Conservation (phyloP, 53 echinoderm and acorn worm genomes). For the Zoroaster sp. region DNA sequence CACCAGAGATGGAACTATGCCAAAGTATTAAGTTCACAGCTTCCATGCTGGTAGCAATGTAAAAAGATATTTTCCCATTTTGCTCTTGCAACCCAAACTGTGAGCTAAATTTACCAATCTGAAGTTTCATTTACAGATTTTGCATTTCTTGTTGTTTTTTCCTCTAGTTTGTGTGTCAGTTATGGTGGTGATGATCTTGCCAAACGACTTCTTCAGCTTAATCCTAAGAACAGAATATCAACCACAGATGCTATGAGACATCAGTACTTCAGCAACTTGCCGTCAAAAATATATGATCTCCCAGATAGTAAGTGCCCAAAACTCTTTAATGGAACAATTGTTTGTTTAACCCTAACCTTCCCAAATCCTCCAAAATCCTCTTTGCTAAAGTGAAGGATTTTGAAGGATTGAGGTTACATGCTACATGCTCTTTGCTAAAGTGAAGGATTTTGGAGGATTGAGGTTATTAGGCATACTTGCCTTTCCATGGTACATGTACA, state of each 20-base stretch:
- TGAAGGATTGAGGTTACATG: too few species aligned
- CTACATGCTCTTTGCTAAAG: too few species aligned
- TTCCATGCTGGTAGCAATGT: neutral
- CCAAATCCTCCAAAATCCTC: too few species aligned
- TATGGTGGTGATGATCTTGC: conserved; percentile 62
- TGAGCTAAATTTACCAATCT: neutral
- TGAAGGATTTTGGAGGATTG: too few species aligned
- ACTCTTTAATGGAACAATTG: too few species aligned
- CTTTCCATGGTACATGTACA: too few species aligned
- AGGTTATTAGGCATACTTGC: too few species aligned
- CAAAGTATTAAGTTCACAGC: neutral
- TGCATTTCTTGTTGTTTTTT: neutral
- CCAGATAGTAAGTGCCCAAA: conserved; percentile 93
- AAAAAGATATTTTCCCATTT: neutral
- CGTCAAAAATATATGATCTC: conserved; percentile 81
- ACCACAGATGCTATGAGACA: conserved; percentile 81
- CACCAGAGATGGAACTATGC: neutral
- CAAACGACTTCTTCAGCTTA: conserved; percentile 63
- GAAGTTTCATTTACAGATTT: too few species aligned
- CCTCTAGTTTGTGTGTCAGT: conserved; percentile 57
- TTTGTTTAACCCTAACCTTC: too few species aligned
- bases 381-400: too few species aligned
- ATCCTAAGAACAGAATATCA: conserved; percentile 89
- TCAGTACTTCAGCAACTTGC: conserved; percentile 85
- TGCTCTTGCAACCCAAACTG: neutral